A percentile compares a stretch with the other conserved stretches of the same genome.
phyloP scores from a whole-genome alignment of 2,797 vertebrate species.

The Eulemur rubriventer region DNA sequence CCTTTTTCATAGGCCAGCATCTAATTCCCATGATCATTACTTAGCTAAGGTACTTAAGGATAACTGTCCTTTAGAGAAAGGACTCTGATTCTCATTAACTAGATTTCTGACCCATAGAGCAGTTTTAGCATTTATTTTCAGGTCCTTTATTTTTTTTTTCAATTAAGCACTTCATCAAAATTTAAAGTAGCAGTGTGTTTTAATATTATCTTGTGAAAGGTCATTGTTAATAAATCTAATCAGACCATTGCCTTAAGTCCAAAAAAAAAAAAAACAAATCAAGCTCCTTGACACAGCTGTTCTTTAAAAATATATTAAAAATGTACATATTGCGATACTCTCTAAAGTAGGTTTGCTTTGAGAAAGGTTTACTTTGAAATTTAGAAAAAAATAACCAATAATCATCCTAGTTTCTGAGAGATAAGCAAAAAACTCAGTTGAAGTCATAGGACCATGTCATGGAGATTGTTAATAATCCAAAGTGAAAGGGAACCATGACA shows the following conservation, averaged over 20 bases:
- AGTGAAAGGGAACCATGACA: background rate
- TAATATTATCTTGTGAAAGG: conserved; percentile 69
- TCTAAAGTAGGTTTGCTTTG: background rate
- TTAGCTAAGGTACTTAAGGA: conserved; percentile 76
- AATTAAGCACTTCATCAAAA: conserved; percentile 62
- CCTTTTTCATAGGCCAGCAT: conserved; percentile 58
- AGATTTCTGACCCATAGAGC: conserved; percentile 78
- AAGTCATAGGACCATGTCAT: background rate
- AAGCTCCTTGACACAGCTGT: background rate
- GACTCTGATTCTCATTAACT: conserved; percentile 75
- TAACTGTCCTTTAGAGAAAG: conserved; percentile 77
- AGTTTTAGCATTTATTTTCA: conserved; percentile 71
- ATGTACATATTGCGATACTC: background rate
- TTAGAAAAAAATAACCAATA: conserved; percentile 40
- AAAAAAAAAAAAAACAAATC: conserved; percentile 55
- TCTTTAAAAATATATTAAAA: background rate
- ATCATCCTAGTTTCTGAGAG: background rate
- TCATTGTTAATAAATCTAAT: conserved; percentile 60
- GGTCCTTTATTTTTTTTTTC: conserved; percentile 50
- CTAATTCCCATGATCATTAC: conserved; percentile 70
- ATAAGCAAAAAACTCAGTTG: background rate
- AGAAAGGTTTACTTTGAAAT: conserved; percentile 18
- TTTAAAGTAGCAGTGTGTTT: conserved; percentile 52
- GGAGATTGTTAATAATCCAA: background rate
- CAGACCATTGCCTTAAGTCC: conserved; percentile 22